Conservation (phyloP, 2,113 vertebrate genomes). For the Forbesichthys papilliferus region DNA sequence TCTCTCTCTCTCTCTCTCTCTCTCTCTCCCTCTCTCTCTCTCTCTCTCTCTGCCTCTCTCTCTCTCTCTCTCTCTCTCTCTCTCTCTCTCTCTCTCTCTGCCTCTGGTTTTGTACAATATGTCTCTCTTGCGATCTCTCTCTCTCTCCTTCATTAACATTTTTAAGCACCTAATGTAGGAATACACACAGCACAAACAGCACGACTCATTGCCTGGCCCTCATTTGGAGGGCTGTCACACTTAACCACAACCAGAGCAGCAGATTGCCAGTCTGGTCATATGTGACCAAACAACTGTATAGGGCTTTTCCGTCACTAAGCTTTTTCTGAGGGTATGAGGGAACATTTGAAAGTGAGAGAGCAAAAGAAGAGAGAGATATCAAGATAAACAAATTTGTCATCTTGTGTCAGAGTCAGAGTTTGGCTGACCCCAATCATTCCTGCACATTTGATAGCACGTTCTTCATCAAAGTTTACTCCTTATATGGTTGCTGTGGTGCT, state of each 20-base stretch:
- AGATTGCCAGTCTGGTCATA: slow-evolving; percentile 1
- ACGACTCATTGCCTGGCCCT: slow-evolving; percentile 28
- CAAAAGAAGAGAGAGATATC: not conserved
- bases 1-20: not conserved
- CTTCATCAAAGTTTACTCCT: slow-evolving; percentile 48
- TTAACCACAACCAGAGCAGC: slow-evolving; percentile 3
- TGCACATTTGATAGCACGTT: slow-evolving; percentile 21
- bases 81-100: not conserved
- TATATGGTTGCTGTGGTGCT: slow-evolving; percentile 49
- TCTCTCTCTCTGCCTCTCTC: not conserved
- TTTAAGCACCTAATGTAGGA: slow-evolving; percentile 6
- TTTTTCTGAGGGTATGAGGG: not conserved
- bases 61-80: not conserved
- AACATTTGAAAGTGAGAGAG: not conserved
- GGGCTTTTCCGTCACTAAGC: slow-evolving; percentile 29
- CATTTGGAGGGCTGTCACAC: slow-evolving; percentile 22
- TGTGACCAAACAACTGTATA: slow-evolving; percentile 1
- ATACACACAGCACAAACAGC: slow-evolving; percentile 4
- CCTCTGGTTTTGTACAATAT: not conserved
- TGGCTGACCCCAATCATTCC: slow-evolving; percentile 16
- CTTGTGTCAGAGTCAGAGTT: slow-evolving; percentile 5
- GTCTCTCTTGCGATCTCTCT: not conserved
- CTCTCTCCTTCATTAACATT: not conserved
- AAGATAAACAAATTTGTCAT: slow-evolving; percentile 21
- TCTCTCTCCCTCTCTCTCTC: not conserved